phyloP scores from a whole-genome alignment of 2,797 vertebrate genomes.

The Chiloscyllium punctatum region DNA sequence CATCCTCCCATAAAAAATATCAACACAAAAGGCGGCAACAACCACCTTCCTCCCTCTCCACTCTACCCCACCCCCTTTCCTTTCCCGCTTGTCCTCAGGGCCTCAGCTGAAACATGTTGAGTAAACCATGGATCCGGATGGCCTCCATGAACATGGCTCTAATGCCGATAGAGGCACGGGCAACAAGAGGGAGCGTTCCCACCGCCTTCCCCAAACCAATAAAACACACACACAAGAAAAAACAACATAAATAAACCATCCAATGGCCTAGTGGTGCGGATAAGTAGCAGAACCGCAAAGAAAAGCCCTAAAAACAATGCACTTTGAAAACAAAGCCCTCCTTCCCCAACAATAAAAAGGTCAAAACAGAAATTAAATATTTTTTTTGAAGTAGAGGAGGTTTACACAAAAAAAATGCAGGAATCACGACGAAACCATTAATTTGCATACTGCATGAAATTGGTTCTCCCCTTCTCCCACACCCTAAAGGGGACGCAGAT shows the following conservation, averaged over 20 bases:
- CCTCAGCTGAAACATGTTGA: constrained; percentile 16
- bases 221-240: too few relatives aligned
- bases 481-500: neutral
- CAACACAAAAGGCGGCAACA: neutral
- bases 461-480: neutral
- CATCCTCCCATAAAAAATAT: too few relatives aligned
- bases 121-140: neutral
- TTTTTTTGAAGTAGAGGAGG: neutral
- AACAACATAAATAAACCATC: too few relatives aligned
- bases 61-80: neutral
- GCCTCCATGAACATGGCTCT: neutral
- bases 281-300: neutral
- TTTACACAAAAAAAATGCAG: neutral
- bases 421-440: neutral
- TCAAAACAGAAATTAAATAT: neutral
- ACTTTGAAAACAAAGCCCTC: neutral
- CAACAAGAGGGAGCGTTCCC: neutral
- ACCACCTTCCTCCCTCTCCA: neutral
- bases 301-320: neutral
- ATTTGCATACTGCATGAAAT: neutral
- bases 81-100: neutral
- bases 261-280: neutral
- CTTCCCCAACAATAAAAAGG: neutral
- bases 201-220: too few relatives aligned
- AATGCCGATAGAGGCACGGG: neutral